Percentiles rank a stretch among this genome's conserved stretches.
These are phyloP conservation scores for Sesia apiformis DNA, from an alignment of 2,888 invertebrate genomes.

Conservation along the genomic window DNA sequence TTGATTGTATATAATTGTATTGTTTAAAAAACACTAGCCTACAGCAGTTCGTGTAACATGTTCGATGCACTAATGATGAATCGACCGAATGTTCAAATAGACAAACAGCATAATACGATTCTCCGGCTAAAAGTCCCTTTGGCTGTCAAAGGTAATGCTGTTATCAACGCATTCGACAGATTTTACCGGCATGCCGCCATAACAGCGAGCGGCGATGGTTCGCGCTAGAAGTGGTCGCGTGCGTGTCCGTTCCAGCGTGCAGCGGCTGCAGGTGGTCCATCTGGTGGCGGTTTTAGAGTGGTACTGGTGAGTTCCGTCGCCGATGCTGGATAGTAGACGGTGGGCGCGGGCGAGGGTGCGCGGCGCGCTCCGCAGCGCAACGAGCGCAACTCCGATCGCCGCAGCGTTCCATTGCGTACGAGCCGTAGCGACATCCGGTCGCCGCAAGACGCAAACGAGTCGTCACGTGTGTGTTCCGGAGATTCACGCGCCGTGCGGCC, in stretches of 20 bases:
- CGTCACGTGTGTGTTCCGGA: constrained; percentile 82
- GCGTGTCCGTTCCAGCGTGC: constrained; percentile 37
- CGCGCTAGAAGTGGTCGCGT: constrained; percentile 26
- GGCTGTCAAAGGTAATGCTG: too few species aligned
- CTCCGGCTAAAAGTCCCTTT: too few species aligned
- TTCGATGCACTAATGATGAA: too few species aligned
- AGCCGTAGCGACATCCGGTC: constrained; percentile 82
- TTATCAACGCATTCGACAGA: too few species aligned
- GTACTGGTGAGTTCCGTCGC: constrained; percentile 16
- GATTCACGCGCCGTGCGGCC: constrained; percentile 73
- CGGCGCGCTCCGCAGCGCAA: constrained; percentile 13
- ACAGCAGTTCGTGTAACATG: too few species aligned
- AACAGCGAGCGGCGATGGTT: not conserved
- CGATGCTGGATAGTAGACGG: constrained; percentile 52
- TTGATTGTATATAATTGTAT: too few species aligned
- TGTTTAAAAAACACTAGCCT: too few species aligned
- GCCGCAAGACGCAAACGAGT: constrained; percentile 87
- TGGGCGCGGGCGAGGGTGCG: constrained; percentile 28
- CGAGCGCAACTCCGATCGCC: constrained; percentile 33
- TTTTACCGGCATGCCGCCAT: not conserved
- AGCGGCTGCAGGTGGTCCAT: constrained; percentile 15
- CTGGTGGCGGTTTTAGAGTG: not conserved
- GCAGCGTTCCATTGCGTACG: constrained; percentile 55
- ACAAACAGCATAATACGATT: too few species aligned
- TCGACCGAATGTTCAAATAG: too few species aligned